A percentile compares a stretch with the other conserved stretches of the same genome.
phyloP scores from a whole-genome alignment of 2,888 invertebrate species.

The Tethea ocularis region DNA sequence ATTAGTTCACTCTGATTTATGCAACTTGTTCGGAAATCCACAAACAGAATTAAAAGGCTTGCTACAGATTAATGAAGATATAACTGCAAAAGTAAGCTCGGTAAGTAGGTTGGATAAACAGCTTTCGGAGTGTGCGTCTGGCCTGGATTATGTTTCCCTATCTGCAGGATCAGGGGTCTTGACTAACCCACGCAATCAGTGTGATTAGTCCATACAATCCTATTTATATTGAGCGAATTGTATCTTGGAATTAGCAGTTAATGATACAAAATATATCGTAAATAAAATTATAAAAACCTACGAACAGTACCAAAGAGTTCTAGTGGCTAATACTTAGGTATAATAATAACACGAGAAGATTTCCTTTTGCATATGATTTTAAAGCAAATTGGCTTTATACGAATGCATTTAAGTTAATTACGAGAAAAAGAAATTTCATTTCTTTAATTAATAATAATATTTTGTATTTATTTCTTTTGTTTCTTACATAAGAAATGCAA shows the following conservation, averaged over 20 bases:
- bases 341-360: neutral
- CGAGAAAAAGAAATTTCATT: too few relatives aligned
- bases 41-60: constrained; percentile 21
- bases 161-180: constrained; percentile 18
- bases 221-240: constrained; percentile 4
- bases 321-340: too few relatives aligned
- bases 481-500: too few relatives aligned
- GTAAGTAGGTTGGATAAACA: constrained; percentile 38
- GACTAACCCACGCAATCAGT: constrained; percentile 22
- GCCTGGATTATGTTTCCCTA: constrained; percentile 28
- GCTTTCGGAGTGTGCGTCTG: constrained; percentile 19
- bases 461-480: too few relatives aligned
- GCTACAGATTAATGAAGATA: constrained; percentile 32
- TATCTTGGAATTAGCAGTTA: neutral
- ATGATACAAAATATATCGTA: neutral
- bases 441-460: too few relatives aligned
- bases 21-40: constrained; percentile 8
- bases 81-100: constrained; percentile 26
- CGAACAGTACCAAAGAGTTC: too few relatives aligned
- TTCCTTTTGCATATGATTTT: neutral
- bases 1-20: constrained; percentile 9
- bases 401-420: neutral
- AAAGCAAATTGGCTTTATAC: neutral
- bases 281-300: too few relatives aligned
- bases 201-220: constrained; percentile 18